Conservation (phyloP, 2,797 vertebrate genomes). For the Platyrinchus mystaceus region DNA sequence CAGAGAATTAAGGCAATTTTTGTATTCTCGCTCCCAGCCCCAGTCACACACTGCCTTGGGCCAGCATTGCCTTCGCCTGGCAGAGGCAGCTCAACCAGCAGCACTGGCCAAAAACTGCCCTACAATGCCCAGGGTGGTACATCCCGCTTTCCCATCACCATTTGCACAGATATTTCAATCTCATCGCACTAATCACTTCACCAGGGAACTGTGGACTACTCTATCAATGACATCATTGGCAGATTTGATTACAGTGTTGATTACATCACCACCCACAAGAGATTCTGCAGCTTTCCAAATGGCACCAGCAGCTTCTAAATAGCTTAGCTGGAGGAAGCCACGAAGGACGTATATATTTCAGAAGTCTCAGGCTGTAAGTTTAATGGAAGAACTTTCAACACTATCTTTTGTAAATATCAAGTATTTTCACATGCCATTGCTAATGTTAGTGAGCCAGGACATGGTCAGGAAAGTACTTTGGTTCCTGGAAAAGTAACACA, state of each 20-base stretch:
- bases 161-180: not conserved
- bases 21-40: not conserved
- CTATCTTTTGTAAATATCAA: not conserved
- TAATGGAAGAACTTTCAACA: not conserved
- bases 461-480: not conserved
- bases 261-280: slow-evolving; percentile 24
- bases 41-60: rapidly evolving
- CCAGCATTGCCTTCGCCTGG: rapidly evolving
- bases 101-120: not conserved
- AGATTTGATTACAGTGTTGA: slow-evolving; percentile 13
- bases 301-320: not conserved
- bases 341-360: not conserved
- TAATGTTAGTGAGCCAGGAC: not conserved
- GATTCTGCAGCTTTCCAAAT: slow-evolving; percentile 6
- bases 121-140: rapidly evolving
- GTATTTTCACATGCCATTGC: not conserved
- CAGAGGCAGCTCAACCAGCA: not conserved
- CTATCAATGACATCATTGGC: not conserved
- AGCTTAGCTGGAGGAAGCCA: not conserved
- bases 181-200: not conserved
- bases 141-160: not conserved
- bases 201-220: not conserved
- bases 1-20: not conserved
- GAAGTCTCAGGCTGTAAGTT: not conserved
- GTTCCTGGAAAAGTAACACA: not conserved